Conservation (phyloP, 1,140 invertebrate species). For the Hypothenemus hampei region DNA sequence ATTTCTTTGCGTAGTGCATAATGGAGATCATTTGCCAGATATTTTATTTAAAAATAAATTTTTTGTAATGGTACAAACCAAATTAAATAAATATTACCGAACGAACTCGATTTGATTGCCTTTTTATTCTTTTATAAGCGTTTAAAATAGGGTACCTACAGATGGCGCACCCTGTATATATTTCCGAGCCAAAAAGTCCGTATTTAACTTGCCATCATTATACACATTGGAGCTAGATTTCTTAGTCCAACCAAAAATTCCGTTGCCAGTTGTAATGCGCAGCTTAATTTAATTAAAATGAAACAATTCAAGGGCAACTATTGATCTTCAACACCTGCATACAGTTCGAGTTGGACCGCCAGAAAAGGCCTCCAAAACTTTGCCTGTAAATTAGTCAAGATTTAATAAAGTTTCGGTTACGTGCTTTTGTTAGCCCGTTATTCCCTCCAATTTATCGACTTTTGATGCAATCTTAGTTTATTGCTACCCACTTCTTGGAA, state of each 20-base stretch:
- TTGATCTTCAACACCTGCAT: neutral
- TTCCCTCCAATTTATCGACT: neutral
- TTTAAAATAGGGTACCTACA: no score
- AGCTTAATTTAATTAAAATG: neutral
- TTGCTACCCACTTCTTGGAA: neutral
- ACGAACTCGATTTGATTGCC: no score
- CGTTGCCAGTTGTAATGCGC: neutral
- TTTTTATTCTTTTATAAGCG: neutral
- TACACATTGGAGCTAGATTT: neutral
- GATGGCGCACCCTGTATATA: no score
- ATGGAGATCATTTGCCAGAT: no score
- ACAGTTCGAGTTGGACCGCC: neutral
- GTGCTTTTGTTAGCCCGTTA: neutral
- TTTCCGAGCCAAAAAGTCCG: neutral
- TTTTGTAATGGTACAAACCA: no score
- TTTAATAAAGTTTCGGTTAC: neutral
- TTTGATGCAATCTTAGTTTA: neutral
- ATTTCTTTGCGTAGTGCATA: no score
- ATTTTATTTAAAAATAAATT: no score
- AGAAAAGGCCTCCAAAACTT: neutral
- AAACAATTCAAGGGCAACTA: neutral
- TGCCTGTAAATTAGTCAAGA: neutral
- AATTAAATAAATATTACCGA: no score
- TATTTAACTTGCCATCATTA: constrained; percentile 10
- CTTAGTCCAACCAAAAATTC: neutral